A percentile compares a stretch with the other conserved stretches of the same genome.
phyloP scores from a whole-genome alignment of 2,113 vertebrate genomes.

The Melanocharis versteri region DNA sequence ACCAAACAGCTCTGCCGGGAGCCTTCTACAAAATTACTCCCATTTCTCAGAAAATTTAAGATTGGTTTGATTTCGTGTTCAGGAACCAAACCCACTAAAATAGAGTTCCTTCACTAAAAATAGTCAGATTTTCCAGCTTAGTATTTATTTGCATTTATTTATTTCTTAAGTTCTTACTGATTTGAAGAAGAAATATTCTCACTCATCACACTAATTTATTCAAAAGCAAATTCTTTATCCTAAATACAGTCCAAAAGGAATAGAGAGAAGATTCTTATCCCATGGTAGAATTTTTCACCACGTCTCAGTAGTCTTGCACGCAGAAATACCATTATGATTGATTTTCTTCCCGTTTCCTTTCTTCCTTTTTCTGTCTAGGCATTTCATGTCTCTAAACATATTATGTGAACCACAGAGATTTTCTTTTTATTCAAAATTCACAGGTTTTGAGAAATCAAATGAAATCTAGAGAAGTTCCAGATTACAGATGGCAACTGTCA shows the following conservation, averaged over 20 bases:
- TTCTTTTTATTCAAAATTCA: not conserved
- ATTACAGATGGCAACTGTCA: not conserved
- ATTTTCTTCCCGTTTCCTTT: not conserved
- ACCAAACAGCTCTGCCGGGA: not conserved
- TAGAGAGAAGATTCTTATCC: not conserved
- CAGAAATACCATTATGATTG: not conserved
- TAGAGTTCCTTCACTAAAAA: not conserved
- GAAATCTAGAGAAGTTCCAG: not conserved
- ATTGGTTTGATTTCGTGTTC: not conserved
- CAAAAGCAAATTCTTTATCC: not conserved
- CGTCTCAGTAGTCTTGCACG: not conserved
- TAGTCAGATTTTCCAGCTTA: not conserved
- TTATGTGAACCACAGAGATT: not conserved
- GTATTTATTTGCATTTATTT: not conserved
- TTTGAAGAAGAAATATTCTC: not conserved
- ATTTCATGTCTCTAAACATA: not conserved
- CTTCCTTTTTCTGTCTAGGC: not conserved
- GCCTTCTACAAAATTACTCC: not conserved
- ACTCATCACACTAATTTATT: not conserved
- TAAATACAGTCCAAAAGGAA: not conserved
- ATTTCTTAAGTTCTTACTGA: not conserved
- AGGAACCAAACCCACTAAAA: not conserved
- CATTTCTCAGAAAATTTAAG: not conserved
- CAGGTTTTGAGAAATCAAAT: not conserved
- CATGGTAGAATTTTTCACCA: not conserved